Evolutionary conservation across 2,888 invertebrate species (phyloP), one percentile per base, ranked within the genome.

Genomic region (Orchestes rusci): DNA sequence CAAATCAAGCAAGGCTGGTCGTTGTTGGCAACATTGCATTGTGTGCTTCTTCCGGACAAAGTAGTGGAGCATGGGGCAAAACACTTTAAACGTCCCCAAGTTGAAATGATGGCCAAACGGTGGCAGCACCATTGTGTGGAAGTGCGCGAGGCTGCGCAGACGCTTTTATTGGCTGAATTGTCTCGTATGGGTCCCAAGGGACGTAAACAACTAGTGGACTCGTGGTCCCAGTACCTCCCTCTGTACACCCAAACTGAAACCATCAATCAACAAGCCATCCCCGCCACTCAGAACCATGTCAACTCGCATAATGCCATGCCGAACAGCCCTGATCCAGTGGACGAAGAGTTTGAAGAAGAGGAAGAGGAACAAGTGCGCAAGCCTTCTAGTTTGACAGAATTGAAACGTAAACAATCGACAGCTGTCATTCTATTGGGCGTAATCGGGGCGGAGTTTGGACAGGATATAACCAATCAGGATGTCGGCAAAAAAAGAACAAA

Each of bases 81-180:
- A 65, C 78, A 77, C 48, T 94, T 91, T 70, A 91, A 94, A 64
- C 79, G 92, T n/a, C 95, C 96, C 0, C 90, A 92, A 68, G 91
- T 99, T 3, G 97, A 99, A 70, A 90, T 95, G 82, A 76, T 99
- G 74, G 97, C 96, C 1, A 81, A 95, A 13, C 76, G 95, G 50
- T 99, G 99, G 99, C 97, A 99, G 66, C 97, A 99, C 71, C 89
- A 95, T 58, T 99, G 97, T 67, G 77, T 97, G 3, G 97, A 99
- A 73, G 93, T 94, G 34, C 75, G 99, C 3, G 95, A 97, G 68
- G 97, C 97, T 0, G 90, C 96, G 0, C 99, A 99, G 63, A 95
- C 96, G 7, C 72, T 99, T 19, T 72, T 99, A 0, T 72, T 97
- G 10, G 94, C 97, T 1, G 99, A 99, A 69, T 72, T 99, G 18